Conservation (phyloP, 2,797 vertebrate genomes). For the Paratrypauchen microcephalus region DNA sequence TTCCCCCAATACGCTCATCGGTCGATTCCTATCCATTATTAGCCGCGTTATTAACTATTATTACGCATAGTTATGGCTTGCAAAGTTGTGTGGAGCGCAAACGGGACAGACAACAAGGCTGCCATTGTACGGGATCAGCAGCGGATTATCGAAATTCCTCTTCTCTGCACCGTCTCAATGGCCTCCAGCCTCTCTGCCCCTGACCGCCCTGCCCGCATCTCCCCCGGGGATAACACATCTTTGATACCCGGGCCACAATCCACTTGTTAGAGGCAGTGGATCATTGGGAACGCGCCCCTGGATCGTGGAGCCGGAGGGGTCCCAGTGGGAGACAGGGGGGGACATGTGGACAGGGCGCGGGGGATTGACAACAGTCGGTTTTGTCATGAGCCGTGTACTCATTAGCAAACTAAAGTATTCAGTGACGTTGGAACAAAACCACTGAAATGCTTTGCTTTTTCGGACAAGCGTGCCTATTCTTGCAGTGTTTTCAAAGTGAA, state of each 20-base stretch:
- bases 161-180: slow-evolving; percentile 74
- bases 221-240: slow-evolving; percentile 38
- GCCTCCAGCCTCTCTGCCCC: slow-evolving; percentile 57
- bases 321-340: slow-evolving; percentile 10
- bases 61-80: slow-evolving; percentile 41
- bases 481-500: background rate
- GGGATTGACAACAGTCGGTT: slow-evolving; percentile 11
- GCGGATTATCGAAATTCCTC: slow-evolving; percentile 83
- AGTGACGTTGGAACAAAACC: background rate
- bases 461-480: background rate
- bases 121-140: slow-evolving; percentile 83
- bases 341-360: slow-evolving; percentile 50
- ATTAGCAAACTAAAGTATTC: slow-evolving; percentile 10
- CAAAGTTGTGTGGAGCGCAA: slow-evolving; percentile 70
- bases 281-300: background rate
- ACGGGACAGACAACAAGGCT: slow-evolving; percentile 82
- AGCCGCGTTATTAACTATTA: slow-evolving; percentile 23
- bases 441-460: background rate
- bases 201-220: slow-evolving; percentile 8
- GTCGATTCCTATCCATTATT: background rate
- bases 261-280: slow-evolving; percentile 32
- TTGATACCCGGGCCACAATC: slow-evolving; percentile 33
- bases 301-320: slow-evolving; percentile 9
- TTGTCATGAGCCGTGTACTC: slow-evolving; percentile 15
- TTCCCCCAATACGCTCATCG: background rate